Base-by-base conservation (phyloP, 2,113 vertebrate genomes). In the Sciurus niger region DNA sequence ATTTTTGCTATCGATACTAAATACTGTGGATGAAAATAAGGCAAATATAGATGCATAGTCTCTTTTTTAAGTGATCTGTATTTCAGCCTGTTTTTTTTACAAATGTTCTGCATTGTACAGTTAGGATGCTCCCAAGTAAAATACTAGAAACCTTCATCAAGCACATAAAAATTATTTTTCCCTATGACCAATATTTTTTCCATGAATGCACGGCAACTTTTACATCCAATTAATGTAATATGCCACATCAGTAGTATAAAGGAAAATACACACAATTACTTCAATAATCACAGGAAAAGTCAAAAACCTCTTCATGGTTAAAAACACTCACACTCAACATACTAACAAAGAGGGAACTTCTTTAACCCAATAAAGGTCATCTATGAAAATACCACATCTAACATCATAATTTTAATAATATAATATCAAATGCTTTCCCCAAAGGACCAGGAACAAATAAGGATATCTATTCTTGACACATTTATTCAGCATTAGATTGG, bases 271-370 rank as follows among this genome's bases (percentile, higher is more conserved):
- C 6, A 87, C 11, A 9, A 43, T 70, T 76, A 40, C 30, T 90
- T 93, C 30, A 65, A 28, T 55, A 92, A 32, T 82, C 67, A 8
- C 16, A 83, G 24, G 53, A 13, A 46, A 92, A 70, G 4, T 2
- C 6, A 53, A 46, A 7, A 43, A 14, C 7, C 0, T 93, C n/a
- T 88, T 73, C 34, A 60, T 77, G 20, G 73, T 60, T 60, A 68
- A 94, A 93, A 96, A 25, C 16, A 92, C 7, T 60, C 60, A 84
- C 12, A 89, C 7, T 60, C 58, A 84, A 55, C 16, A 94, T 83
- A 40, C 58, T 74, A 40, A 43, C 86, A 65, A 37, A 83, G 34
- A 87, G 73, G 78, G 8, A 88, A 48, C 2, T 43, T 24, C 17
- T 24, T 87, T n/a, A 94, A 30, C 12, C 16, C 89, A 18, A 85